phyloP scores from a whole-genome alignment of 2,113 vertebrate species.

The Gymnobelideus leadbeateri region DNA sequence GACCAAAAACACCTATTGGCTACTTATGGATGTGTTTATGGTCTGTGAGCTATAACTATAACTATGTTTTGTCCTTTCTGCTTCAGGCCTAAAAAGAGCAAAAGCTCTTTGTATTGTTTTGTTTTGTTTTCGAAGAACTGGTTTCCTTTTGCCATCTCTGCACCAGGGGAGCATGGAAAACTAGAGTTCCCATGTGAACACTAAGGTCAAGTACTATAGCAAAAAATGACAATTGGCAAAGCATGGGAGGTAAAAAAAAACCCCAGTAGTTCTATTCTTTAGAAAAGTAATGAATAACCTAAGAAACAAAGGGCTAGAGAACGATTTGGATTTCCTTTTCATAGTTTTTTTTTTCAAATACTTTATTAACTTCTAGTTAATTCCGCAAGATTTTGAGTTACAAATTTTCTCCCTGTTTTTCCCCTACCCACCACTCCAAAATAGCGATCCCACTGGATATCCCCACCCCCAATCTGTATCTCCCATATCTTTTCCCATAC shows the following conservation, averaged over 20 bases:
- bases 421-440: too few relatives aligned
- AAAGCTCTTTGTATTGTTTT: not conserved
- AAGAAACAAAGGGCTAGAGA: not conserved
- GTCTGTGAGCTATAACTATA: not conserved
- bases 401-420: too few relatives aligned
- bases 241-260: not conserved
- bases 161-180: not conserved
- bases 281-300: not conserved
- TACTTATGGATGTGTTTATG: not conserved
- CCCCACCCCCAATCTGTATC: too few relatives aligned
- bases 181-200: not conserved
- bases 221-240: not conserved
- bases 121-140: not conserved
- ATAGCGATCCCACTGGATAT: too few relatives aligned
- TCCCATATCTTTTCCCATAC: too few relatives aligned
- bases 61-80: not conserved
- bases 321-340: not conserved
- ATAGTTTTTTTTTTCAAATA: too few relatives aligned
- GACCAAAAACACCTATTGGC: not conserved
- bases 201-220: not conserved
- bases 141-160: not conserved
- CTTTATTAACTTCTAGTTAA: too few relatives aligned
- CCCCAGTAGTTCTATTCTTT: not conserved
- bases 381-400: too few relatives aligned
- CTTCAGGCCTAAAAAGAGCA: too few relatives aligned